Base-by-base conservation (phyloP, 2,797 vertebrate genomes). In the Benthosema pterotum region DNA sequence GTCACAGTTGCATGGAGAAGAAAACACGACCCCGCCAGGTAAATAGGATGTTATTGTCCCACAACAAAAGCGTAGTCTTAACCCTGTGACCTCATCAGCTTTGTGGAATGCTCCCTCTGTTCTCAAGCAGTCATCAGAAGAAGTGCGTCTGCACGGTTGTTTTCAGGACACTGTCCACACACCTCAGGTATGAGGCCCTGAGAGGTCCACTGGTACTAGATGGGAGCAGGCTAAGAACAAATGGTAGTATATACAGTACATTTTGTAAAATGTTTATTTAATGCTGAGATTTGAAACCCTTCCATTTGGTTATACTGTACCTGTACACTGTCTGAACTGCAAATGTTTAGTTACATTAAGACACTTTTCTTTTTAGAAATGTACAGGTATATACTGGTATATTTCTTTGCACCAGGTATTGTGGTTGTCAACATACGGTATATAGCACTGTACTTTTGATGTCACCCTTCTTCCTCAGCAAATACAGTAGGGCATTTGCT, bases 11-110 rank as follows among this genome's bases (percentile, higher is more conserved):
- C 83, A 83, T 83, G 83, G 83, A 89, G 90, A 91, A 91, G 89
- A 93, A 92, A 89, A 80, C 64, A 2, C 38, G 82, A 87, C 78
- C 83, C 82, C 56, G 63, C 73, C 91, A 92, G 90, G 91, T 93
- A 92, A 93, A 93, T 89, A 91, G 86, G 86, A 92, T 84, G 85
- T 84, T 65, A 91, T 92, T 93, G 90, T 92, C 56, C 60, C 56
- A 8, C 58, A 46, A 93, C 92, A 94, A 92, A 91, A 83, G 85
- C 80, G 65, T 66, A 69, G 85, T 85, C 88, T 92, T 91, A 92
- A 91, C 91, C 92, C 87, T 52, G 65, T 79, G 87, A 90, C 89
- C 91, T 90, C 87, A 87, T 92, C 87, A 85, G 88, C 87, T 88
- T 85, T 86, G 70, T 76, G 83, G 67, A 82, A 85, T 72, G 77